A percentile compares a stretch with the other conserved stretches of the same genome.
Evolutionary conservation across 2,113 vertebrate genomes (phyloP).

Genomic region (Ameiurus melas): DNA sequence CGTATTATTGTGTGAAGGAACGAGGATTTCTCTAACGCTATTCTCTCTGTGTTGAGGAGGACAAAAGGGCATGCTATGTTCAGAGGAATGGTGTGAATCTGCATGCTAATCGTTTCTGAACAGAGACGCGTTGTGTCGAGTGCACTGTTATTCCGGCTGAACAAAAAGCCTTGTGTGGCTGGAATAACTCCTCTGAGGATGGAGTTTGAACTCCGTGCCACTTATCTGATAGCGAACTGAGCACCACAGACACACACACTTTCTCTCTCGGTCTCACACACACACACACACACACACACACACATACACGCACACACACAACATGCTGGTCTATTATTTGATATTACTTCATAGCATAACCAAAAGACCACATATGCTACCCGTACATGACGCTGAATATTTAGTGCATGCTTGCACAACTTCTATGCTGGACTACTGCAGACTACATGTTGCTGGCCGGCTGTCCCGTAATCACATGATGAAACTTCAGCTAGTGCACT

Average conservation of each 20-base stretch:
- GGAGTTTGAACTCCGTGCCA: conserved; percentile 66
- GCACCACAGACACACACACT: neutral
- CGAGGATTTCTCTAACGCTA: conserved; percentile 3
- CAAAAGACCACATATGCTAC: neutral
- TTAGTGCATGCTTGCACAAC: neutral
- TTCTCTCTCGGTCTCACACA: neutral
- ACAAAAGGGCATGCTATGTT: conserved; percentile 79
- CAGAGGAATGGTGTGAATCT: conserved; percentile 80
- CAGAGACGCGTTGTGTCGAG: conserved; percentile 82
- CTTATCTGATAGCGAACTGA: conserved; percentile 62
- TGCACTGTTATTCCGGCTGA: conserved; percentile 79
- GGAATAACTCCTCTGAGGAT: conserved; percentile 81
- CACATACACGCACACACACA: conserved; percentile 21
- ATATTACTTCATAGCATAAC: neutral
- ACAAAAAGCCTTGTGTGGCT: conserved; percentile 77
- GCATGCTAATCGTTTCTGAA: conserved; percentile 84
- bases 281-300: conserved; percentile 26
- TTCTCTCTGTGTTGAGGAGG: conserved; percentile 59
- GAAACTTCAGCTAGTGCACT: neutral
- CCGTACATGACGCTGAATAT: neutral
- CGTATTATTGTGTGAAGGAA: neutral
- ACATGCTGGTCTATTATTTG: neutral
- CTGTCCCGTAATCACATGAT: neutral
- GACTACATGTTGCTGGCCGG: neutral
- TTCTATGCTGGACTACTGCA: neutral